Conservation (phyloP, 2,888 invertebrate species). For the Alloscopus bannaensis region DNA sequence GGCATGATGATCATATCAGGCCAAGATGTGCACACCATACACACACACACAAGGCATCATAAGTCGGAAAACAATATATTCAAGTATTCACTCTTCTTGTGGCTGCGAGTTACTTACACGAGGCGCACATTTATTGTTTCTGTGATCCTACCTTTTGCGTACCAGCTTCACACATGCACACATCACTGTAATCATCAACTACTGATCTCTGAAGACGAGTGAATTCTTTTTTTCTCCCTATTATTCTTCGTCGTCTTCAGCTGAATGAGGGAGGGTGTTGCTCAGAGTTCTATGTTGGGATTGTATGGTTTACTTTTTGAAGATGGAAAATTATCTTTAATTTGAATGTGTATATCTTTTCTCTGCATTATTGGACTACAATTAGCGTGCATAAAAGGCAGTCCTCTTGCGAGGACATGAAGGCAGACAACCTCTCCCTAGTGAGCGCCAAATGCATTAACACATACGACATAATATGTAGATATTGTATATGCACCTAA, state of each 20-base stretch:
- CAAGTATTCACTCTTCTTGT: not conserved
- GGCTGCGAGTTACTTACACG: slow-evolving; percentile 9
- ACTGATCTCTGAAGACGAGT: no score
- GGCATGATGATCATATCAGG: slow-evolving; percentile 20
- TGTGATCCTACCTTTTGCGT: no score
- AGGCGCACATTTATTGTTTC: slow-evolving; percentile 4
- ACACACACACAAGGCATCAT: not conserved
- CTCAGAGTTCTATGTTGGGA: no score
- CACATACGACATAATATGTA: slow-evolving; percentile 23
- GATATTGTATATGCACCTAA: no score
- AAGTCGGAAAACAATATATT: not conserved
- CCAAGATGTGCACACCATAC: not conserved
- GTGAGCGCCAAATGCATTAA: no score
- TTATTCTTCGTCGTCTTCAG: no score
- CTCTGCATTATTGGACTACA: slow-evolving; percentile 20
- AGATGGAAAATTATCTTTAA: slow-evolving; percentile 18
- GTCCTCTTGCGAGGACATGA: slow-evolving; percentile 29
- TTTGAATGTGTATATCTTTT: slow-evolving; percentile 28
- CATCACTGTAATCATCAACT: no score
- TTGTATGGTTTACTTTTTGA: slow-evolving; percentile 22
- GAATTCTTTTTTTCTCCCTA: no score
- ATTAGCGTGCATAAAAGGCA: slow-evolving; percentile 32
- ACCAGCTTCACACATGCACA: no score
- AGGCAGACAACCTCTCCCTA: no score
- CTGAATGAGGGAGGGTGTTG: slow-evolving; percentile 20